Conservation (phyloP, 2,888 invertebrate genomes). For the Pardosa pseudoannulata region DNA sequence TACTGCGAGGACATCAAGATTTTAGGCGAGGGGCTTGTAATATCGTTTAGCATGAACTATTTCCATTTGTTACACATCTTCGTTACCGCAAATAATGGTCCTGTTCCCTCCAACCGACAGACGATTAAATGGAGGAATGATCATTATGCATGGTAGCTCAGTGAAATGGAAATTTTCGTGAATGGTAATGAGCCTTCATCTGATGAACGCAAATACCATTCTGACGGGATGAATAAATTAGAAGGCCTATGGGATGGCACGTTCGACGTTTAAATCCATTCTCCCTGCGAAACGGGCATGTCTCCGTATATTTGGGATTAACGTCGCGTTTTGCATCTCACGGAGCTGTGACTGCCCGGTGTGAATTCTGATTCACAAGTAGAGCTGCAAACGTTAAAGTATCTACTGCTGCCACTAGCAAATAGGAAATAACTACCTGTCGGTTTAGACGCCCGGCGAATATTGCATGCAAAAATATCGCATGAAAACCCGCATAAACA, state of each 20-base stretch:
- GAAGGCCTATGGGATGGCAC: background rate
- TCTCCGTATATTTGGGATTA: background rate
- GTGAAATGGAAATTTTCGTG: background rate
- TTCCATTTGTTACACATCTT: too few species aligned
- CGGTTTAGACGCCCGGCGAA: background rate
- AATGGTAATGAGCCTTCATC: background rate
- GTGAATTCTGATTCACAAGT: background rate
- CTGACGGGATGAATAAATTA: background rate
- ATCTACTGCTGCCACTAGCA: background rate
- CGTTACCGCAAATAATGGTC: background rate
- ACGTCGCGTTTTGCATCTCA: background rate
- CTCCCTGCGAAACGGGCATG: background rate
- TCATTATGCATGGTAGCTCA: background rate
- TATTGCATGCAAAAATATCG: too few species aligned
- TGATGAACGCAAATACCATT: constrained; percentile 1
- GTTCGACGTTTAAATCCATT: background rate
- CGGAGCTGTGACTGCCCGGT: background rate
- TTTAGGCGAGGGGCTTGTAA: too few species aligned
- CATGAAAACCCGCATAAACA: too few species aligned
- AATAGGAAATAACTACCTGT: constrained; percentile 1
- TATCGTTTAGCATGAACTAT: too few species aligned
- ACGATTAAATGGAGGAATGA: background rate
- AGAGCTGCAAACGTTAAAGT: background rate
- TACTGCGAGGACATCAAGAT: too few species aligned
- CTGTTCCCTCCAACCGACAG: background rate